A percentile compares a stretch with the other conserved stretches of the same genome.
Conservation (phyloP, 1,140 invertebrate species). For the Drosophila ficusphila region DNA sequence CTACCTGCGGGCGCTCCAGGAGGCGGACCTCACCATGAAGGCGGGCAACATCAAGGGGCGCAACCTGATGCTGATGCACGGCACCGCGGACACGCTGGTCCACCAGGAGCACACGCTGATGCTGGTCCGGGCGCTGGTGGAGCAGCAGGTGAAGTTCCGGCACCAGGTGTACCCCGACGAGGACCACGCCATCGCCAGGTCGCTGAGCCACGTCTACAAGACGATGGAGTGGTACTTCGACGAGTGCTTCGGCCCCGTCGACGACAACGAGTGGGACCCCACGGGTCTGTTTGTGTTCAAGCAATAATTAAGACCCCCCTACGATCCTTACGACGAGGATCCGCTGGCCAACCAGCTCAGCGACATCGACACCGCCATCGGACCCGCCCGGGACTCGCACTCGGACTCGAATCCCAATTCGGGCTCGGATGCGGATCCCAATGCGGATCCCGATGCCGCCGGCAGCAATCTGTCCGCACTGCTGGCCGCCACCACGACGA, state of each 20-base stretch:
- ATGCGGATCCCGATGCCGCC: constrained; percentile 28
- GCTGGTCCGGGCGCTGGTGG: constrained; percentile 90
- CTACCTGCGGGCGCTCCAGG: constrained; percentile 89
- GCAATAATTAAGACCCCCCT: constrained; percentile 84
- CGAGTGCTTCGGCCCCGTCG: constrained; percentile 90
- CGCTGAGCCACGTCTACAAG: constrained; percentile 90
- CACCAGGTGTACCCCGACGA: constrained; percentile 94
- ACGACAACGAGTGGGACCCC: constrained; percentile 89
- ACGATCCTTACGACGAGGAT: constrained; percentile 80
- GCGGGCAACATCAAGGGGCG: constrained; percentile 88
- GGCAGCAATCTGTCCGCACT: constrained; percentile 42
- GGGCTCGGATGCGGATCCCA: constrained; percentile 14
- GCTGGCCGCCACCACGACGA: constrained; percentile 43
- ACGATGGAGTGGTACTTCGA: constrained; percentile 94
- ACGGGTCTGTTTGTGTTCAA: constrained; percentile 83
- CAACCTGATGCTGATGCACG: constrained; percentile 89
- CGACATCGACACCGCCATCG: constrained; percentile 52
- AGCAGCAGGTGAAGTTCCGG: constrained; percentile 90
- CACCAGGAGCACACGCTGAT: constrained; percentile 93
- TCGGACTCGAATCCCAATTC: constrained; percentile 13
- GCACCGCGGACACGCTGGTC: constrained; percentile 91
- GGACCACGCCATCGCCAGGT: constrained; percentile 89
- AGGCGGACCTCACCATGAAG: constrained; percentile 89
- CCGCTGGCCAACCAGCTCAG: constrained; percentile 74
- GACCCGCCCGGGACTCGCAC: constrained; percentile 35